These are phyloP conservation scores for Microctonus aethiopoides DNA, from an alignment of 2,888 invertebrate genomes.

Conservation along the genomic window DNA sequence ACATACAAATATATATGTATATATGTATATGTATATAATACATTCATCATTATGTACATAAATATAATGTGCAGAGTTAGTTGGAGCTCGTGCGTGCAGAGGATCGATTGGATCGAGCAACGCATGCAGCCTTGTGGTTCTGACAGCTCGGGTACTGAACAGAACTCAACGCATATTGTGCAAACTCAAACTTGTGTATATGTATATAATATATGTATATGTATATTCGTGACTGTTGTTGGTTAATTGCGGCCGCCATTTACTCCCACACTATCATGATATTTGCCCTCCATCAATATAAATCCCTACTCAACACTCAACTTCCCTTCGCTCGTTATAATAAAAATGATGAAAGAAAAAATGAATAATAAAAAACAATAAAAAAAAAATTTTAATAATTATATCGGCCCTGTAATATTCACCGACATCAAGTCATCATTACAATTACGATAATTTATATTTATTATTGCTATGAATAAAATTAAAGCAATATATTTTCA, in stretches of 20 bases:
- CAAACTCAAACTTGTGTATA: neutral
- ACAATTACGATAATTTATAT: no score
- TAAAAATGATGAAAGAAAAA: no score
- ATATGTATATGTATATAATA: no score
- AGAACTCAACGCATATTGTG: neutral
- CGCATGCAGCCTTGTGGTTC: conserved; percentile 16
- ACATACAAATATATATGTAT: neutral
- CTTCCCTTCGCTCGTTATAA: no score
- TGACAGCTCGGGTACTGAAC: conserved; percentile 18
- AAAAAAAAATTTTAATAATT: no score
- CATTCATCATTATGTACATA: no score
- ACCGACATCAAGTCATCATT: neutral
- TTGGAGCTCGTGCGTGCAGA: conserved; percentile 3
- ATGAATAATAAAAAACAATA: no score
- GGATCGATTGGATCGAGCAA: conserved; percentile 29
- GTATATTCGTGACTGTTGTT: conserved; percentile 4
- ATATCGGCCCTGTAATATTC: conserved; percentile 26
- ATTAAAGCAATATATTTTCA: no score
- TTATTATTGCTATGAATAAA: no score
- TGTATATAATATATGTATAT: neutral
- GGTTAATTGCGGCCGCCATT: conserved; percentile 31
- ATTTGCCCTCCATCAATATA: neutral
- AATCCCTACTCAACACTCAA: neutral
- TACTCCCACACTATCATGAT: conserved; percentile 15
- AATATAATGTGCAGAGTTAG: neutral